Conservation (phyloP, 2,797 vertebrate genomes). For the Simalia tracyae region DNA sequence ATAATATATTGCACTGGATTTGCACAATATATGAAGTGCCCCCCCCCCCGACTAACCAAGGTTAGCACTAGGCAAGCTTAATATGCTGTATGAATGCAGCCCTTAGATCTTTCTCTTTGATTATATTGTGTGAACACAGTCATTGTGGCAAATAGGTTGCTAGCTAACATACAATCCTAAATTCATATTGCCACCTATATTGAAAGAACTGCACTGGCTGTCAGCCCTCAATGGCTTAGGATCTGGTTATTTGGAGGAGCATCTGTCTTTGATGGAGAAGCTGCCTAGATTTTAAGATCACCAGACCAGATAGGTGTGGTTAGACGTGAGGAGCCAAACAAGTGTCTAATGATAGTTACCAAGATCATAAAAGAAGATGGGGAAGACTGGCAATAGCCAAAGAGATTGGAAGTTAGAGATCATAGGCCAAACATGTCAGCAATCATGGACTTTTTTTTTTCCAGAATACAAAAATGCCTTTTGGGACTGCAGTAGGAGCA, state of each 20-base stretch:
- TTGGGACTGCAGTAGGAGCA: neutral
- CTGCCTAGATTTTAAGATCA: neutral
- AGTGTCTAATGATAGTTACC: neutral
- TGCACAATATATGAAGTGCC: neutral
- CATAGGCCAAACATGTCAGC: neutral
- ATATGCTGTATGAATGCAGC: neutral
- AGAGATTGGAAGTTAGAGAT: neutral
- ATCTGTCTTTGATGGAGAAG: neutral
- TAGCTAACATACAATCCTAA: neutral
- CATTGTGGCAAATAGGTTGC: neutral
- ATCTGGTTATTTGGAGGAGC: neutral
- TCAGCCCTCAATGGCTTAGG: neutral
- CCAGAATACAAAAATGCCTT: neutral
- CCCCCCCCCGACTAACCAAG: neutral
- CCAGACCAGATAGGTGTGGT: neutral
- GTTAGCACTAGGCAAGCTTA: neutral
- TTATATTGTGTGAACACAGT: neutral
- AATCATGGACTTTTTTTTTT: neutral
- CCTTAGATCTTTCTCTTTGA: neutral
- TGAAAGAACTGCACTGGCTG: neutral
- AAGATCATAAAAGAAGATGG: neutral
- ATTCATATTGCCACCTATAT: neutral
- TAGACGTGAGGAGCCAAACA: neutral
- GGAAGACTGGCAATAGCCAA: neutral
- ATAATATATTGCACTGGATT: neutral